Base-by-base conservation (phyloP, 2,888 invertebrate species). In the Drosophila borealis region DNA sequence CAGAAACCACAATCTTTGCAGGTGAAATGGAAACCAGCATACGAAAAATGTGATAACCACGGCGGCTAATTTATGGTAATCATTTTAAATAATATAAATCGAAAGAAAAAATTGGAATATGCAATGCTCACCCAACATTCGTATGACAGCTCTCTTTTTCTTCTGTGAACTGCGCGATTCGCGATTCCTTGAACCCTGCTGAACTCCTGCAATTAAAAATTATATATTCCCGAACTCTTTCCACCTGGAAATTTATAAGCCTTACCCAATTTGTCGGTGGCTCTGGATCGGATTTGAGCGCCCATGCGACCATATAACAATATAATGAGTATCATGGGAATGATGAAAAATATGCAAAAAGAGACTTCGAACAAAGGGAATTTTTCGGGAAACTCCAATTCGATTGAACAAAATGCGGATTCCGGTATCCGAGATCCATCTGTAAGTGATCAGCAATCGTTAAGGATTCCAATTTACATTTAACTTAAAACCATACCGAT, bases 11-110 rank as follows among this genome's bases (percentile, higher is more conserved):
- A 98, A 93, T 6, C 98, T 94, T 92, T 98, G 98, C 71, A 96
- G 95, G 93, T 98, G 98, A 93, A 98, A 98, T 33, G 98, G 98
- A 0, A 98, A 97, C 98, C 98, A 98, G 93, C 98, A 98, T 11
- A 98, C 93, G 93, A 98, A 98, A 93, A 98, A 98, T 36, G 97
- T 96, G 8, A 98, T 94, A 57, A 98, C 98, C 21, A 98, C 98
- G 3, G 97, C 97, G 79, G 97, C 98, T 98, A 41, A 66, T 48
- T 36, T 11, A 41, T 14, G 2, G 1, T 1, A 5, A n/a, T 8
- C 21, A 4, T 13, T 17, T n/a, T 3, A 21, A 4, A 11, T 9
- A 19, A 13, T 1, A 13, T 44, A n/a, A 19, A 29, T 25, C 21
- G 6, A 0, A 4, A 19, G n/a, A 8, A 21, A 11, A 9, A 8